These are phyloP conservation scores for Capitulum mitella DNA, from an alignment of 2,888 invertebrate genomes.

Conservation along the genomic window DNA sequence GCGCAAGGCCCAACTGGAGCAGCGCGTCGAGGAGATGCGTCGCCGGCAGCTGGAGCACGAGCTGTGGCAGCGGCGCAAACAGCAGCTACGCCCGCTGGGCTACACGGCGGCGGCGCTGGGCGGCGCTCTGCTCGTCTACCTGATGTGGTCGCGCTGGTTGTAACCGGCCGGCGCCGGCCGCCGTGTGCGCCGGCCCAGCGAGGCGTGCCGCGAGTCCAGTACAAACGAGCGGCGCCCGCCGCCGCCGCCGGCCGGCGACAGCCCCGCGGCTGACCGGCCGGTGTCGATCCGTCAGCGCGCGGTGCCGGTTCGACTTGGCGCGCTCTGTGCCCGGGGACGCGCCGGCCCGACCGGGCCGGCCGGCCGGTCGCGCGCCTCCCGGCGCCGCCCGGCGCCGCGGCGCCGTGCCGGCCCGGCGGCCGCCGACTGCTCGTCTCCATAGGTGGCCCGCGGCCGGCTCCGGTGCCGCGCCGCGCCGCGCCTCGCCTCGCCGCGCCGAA, in stretches of 20 bases:
- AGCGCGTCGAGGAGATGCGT: slow-evolving; percentile 26
- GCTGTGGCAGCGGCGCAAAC: slow-evolving; percentile 22
- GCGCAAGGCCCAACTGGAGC: slow-evolving; percentile 6
- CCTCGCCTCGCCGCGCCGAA: neutral
- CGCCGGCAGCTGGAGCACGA: slow-evolving; percentile 23
- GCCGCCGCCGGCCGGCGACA: too few species aligned
- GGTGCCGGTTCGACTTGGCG: too few species aligned
- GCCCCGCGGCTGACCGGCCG: too few species aligned
- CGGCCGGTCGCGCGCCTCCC: neutral
- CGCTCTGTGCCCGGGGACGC: too few species aligned
- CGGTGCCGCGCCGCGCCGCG: too few species aligned
- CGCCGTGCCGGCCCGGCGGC: neutral
- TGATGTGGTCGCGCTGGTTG: neutral
- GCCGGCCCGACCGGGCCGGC: neutral
- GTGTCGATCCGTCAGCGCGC: too few species aligned
- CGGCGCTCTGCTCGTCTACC: slow-evolving; percentile 14
- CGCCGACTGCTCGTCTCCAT: neutral
- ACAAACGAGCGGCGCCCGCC: neutral
- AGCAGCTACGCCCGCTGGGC: slow-evolving; percentile 14
- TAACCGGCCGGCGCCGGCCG: neutral
- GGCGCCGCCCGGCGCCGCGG: neutral
- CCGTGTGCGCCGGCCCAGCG: neutral
- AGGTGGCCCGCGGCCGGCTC: neutral
- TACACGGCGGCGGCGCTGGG: slow-evolving; percentile 21
- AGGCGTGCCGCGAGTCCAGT: neutral